Conservation (phyloP, 2,888 invertebrate species). For the Anthophora plumipes region DNA sequence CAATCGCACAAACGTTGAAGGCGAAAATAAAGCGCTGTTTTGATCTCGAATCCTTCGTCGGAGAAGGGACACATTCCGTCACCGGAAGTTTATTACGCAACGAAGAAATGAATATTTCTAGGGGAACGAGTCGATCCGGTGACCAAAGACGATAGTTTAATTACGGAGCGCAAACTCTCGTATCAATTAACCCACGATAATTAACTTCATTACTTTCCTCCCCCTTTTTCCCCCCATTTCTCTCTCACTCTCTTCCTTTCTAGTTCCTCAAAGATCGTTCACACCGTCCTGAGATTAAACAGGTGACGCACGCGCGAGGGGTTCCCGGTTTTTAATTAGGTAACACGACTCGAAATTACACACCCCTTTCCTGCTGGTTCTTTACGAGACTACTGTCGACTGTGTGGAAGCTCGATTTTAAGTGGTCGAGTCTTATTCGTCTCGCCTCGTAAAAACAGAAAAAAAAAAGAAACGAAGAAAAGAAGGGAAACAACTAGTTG, state of each 20-base stretch:
- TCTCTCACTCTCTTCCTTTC: neutral
- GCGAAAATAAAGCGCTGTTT: too few relatives aligned
- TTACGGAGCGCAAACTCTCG: constrained; percentile 5
- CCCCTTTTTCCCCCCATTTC: too few relatives aligned
- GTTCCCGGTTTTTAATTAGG: constrained; percentile 67
- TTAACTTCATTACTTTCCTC: constrained; percentile 20
- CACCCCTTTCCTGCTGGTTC: neutral
- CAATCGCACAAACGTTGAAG: too few relatives aligned
- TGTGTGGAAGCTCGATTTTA: constrained; percentile 28
- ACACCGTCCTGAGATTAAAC: constrained; percentile 21
- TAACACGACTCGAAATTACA: constrained; percentile 54
- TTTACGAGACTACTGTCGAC: constrained; percentile 30
- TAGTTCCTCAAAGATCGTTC: neutral
- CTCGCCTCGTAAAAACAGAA: constrained; percentile 66
- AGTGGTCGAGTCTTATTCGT: constrained; percentile 35
- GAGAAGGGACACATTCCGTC: too few relatives aligned
- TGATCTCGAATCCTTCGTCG: too few relatives aligned
- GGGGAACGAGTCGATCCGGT: neutral
- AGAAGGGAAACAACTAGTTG: too few relatives aligned
- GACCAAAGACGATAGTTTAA: neutral
- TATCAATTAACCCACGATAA: constrained; percentile 25
- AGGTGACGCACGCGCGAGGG: constrained; percentile 33
- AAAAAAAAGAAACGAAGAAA: neutral
- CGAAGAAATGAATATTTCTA: neutral
- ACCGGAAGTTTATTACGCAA: too few relatives aligned